Base-by-base conservation (phyloP, 2,888 invertebrate species). In the Polyploca ridens region DNA sequence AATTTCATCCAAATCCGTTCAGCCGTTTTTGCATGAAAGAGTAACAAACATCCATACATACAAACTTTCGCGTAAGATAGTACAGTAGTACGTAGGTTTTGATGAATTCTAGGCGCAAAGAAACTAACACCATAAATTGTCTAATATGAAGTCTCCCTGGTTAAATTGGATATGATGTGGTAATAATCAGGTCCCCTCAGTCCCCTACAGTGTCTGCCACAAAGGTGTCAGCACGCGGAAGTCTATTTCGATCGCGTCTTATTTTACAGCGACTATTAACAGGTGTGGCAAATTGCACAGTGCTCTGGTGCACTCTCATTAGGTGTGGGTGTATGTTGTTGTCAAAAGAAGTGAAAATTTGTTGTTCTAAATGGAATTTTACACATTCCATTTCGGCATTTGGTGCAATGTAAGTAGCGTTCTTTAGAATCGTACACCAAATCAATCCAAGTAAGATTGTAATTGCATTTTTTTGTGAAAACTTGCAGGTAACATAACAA, bases 191-290 rank as follows among this genome's bases (percentile, higher is more conserved):
- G 35, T 59, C 59, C 60, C 60, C 60, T 14, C 60, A 8, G 54
- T 16, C 19, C 54, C 54, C 16, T 54, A 10, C n/a, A 46, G 46
- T 60, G 13, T 60, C 63, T 59, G 33, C 60, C 6, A 35, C 63
- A 62, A 73, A 82, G 84, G 81, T 82, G 81, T 76, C 63, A 72
- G 78, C 79, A 89, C 69, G 83, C 88, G 90, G 90, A 90, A 88
- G 87, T 87, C 87, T 90, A 90, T 90, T 90, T 90, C 72, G 76
- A 86, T 83, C 85, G 77, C 63, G 66, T 74, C 78, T 83, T 79
- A 82, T 79, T 84, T 80, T 79, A 79, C 78, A 69, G 72, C 68
- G 74, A 67, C 74, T 77, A 77, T 77, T 75, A 74, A 71, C 85
- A 84, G 85, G 86, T 73, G 74, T 85, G 81, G 84, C 81, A 79